Evolutionary conservation across 2,888 invertebrate genomes (phyloP).

Genomic region (Ligdia adustata): DNA sequence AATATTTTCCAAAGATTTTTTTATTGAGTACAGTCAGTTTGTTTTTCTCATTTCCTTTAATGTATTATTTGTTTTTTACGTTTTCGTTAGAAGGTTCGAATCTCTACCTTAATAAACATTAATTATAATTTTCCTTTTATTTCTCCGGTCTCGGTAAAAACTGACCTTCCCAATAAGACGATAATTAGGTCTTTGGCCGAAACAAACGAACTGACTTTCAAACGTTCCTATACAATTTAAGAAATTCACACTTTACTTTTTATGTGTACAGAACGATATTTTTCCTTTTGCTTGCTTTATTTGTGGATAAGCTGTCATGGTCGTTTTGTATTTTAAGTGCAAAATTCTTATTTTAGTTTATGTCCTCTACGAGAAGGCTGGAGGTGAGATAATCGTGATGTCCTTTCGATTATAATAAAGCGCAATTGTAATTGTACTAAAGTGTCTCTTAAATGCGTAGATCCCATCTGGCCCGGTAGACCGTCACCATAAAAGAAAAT

Average conservation of each 20-base stretch:
- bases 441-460: too few relatives aligned
- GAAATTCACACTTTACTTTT: conserved; percentile 73
- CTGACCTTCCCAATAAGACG: conserved; percentile 51
- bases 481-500: too few relatives aligned
- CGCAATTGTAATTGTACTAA: too few relatives aligned
- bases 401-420: neutral
- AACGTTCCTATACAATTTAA: conserved; percentile 57
- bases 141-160: conserved; percentile 12
- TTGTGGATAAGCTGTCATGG: conserved; percentile 21
- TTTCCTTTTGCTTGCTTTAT: conserved; percentile 18
- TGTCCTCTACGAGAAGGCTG: conserved; percentile 14
- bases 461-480: too few relatives aligned
- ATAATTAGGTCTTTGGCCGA: conserved; percentile 58
- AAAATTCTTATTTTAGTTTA: conserved; percentile 14
- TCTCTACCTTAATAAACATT: too few relatives aligned
- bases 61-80: too few relatives aligned
- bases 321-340: conserved; percentile 21
- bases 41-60: too few relatives aligned
- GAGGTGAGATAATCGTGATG: conserved; percentile 5
- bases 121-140: conserved; percentile 20
- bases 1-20: too few relatives aligned
- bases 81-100: too few relatives aligned
- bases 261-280: conserved; percentile 40
- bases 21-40: too few relatives aligned
- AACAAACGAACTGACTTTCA: conserved; percentile 71